These are phyloP conservation scores for Euphydryas editha DNA, from an alignment of 2,888 invertebrate genomes.

Conservation along the genomic window DNA sequence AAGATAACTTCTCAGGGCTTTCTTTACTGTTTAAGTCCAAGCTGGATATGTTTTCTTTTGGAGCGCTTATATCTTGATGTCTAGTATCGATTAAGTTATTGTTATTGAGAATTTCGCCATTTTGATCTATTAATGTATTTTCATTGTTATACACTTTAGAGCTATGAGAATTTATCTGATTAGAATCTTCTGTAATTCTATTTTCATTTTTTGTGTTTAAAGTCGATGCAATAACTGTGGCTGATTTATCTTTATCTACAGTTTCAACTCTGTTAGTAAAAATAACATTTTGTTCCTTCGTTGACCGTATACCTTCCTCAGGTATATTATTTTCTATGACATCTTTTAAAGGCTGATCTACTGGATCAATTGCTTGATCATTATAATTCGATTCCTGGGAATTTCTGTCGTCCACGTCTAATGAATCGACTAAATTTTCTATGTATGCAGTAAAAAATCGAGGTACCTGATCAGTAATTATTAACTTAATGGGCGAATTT, in stretches of 20 bases:
- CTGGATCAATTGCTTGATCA: constrained; percentile 13
- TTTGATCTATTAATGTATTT: neutral
- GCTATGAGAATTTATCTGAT: neutral
- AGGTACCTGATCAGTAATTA: constrained; percentile 53
- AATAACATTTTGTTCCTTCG: constrained; percentile 1
- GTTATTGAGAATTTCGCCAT: neutral
- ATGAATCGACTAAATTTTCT: constrained; percentile 48
- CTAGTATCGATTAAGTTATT: neutral
- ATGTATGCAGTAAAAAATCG: constrained; percentile 54
- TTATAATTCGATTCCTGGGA: neutral
- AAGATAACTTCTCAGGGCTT: constrained; percentile 12
- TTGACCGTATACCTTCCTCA: neutral
- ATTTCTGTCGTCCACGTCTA: constrained; percentile 21
- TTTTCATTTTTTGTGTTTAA: neutral
- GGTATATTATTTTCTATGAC: neutral
- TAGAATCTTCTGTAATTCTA: constrained; percentile 4
- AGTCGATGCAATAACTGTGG: neutral
- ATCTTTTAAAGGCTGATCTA: constrained; percentile 15
- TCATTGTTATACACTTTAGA: constrained; percentile 1
- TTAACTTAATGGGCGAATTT: constrained; percentile 49
- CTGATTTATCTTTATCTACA: neutral
- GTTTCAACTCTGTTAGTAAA: neutral
- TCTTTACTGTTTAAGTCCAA: neutral
- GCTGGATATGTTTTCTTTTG: neutral
- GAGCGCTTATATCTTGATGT: neutral